A percentile compares a stretch with the other conserved stretches of the same genome.
These are phyloP conservation scores for Ophiodon elongatus DNA, from an alignment of 2,113 vertebrate genomes.

Conservation along the genomic window DNA sequence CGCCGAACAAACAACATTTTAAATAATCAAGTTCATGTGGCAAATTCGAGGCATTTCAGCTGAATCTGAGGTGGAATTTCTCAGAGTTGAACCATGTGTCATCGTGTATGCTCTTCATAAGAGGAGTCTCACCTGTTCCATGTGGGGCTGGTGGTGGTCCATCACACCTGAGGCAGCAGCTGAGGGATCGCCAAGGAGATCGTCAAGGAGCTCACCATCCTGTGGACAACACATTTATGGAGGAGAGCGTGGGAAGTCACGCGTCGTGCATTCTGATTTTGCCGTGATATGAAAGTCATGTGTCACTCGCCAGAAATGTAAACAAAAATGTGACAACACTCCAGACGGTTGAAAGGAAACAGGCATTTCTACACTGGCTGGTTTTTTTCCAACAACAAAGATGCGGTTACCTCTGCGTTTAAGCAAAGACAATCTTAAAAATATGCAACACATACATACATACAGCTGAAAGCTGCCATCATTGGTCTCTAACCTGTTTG, in stretches of 20 bases:
- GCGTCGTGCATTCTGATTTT: background rate
- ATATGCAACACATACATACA: no score
- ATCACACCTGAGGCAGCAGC: conserved; percentile 13
- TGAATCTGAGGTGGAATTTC: no score
- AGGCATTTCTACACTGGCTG: background rate
- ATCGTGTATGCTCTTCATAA: background rate
- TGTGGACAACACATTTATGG: background rate
- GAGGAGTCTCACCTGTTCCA: conserved; percentile 36
- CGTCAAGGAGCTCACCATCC: background rate
- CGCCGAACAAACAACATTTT: background rate
- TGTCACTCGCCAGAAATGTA: background rate
- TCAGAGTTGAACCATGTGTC: background rate
- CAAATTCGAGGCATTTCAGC: no score
- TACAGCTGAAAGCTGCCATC: background rate
- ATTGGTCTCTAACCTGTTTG: conserved; percentile 29
- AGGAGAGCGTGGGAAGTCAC: background rate
- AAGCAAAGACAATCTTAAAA: background rate
- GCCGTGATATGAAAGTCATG: background rate
- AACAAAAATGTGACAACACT: background rate
- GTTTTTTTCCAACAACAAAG: background rate
- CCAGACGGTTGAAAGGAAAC: background rate
- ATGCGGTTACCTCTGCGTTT: background rate
- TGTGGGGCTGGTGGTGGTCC: background rate
- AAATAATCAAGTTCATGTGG: background rate
- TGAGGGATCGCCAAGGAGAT: background rate